A percentile compares a stretch with the other conserved stretches of the same genome.
Evolutionary conservation across 2,113 vertebrate genomes (phyloP).

Genomic region (Centropus bengalensis): DNA sequence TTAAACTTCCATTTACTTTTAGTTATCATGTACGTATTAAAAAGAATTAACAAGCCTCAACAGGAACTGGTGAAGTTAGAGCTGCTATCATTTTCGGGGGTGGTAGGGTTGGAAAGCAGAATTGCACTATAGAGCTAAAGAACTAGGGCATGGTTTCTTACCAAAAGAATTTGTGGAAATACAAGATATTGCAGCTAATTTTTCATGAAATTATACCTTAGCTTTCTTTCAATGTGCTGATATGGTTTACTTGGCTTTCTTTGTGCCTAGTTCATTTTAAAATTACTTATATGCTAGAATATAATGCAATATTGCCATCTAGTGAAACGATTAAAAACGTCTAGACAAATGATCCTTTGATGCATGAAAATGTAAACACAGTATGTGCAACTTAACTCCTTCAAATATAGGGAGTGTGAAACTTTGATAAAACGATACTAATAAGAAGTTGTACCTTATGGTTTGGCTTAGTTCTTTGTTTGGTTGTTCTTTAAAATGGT

Average conservation of each 20-base stretch:
- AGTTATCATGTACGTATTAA: neutral
- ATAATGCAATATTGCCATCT: constrained; percentile 62
- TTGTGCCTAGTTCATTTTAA: neutral
- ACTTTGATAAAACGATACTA: neutral
- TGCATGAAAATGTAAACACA: neutral
- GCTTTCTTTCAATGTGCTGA: neutral
- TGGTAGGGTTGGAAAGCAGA: accelerated
- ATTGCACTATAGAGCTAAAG: neutral
- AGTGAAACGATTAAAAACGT: constrained; percentile 29
- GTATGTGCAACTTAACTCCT: neutral
- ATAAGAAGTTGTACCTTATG: neutral
- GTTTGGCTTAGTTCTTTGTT: neutral
- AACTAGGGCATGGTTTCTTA: neutral
- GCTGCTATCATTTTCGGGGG: accelerated
- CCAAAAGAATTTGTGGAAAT: neutral
- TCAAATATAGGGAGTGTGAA: neutral
- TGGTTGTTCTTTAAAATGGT: neutral
- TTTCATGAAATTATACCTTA: neutral
- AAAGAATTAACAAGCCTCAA: neutral
- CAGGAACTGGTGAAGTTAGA: neutral
- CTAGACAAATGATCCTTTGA: neutral
- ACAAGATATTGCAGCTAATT: neutral
- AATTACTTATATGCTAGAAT: neutral
- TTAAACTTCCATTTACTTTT: neutral
- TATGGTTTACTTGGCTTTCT: neutral